These are phyloP conservation scores for Drosophila flavopinicola DNA, from an alignment of 2,888 invertebrate species.

Conservation along the genomic window DNA sequence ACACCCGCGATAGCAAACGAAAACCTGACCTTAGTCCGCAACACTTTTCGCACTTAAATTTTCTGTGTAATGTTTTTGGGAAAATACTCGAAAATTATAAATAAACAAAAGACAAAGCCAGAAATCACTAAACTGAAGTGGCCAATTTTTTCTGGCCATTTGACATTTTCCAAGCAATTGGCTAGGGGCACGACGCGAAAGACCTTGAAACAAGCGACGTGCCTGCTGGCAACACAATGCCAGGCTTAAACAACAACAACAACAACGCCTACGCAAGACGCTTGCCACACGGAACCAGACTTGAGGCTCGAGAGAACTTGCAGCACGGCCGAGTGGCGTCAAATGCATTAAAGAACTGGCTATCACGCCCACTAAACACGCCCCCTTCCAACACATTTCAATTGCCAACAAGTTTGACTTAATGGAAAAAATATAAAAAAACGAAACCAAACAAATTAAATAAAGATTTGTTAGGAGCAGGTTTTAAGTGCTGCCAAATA, in stretches of 20 bases:
- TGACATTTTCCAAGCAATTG: constrained; percentile 70
- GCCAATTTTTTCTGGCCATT: constrained; percentile 41
- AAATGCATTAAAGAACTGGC: constrained; percentile 56
- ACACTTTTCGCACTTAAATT: constrained; percentile 58
- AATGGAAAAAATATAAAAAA: constrained; percentile 13
- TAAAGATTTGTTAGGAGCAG: constrained; percentile 28
- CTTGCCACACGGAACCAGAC: constrained; percentile 57
- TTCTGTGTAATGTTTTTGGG: constrained; percentile 55
- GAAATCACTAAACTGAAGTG: constrained; percentile 28
- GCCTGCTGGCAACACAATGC: constrained; percentile 47
- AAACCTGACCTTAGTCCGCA: constrained; percentile 55
- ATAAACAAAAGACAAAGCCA: constrained; percentile 35
- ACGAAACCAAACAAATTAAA: constrained; percentile 13
- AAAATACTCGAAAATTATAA: constrained; percentile 36
- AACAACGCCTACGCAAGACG: constrained; percentile 24
- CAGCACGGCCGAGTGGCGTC: constrained; percentile 18
- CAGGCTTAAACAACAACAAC: constrained; percentile 29
- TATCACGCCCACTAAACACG: constrained; percentile 52
- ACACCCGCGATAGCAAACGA: constrained; percentile 61
- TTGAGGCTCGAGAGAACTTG: constrained; percentile 38
- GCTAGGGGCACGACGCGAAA: constrained; percentile 55
- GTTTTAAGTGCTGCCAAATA: constrained; percentile 30
- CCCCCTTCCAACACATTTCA: constrained; percentile 38
- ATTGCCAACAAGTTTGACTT: constrained; percentile 37
- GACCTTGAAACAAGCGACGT: constrained; percentile 64